Evolutionary conservation across 1,140 invertebrate genomes (phyloP), one percentile per base, ranked within the genome.

Genomic region (Eueides isabella): DNA sequence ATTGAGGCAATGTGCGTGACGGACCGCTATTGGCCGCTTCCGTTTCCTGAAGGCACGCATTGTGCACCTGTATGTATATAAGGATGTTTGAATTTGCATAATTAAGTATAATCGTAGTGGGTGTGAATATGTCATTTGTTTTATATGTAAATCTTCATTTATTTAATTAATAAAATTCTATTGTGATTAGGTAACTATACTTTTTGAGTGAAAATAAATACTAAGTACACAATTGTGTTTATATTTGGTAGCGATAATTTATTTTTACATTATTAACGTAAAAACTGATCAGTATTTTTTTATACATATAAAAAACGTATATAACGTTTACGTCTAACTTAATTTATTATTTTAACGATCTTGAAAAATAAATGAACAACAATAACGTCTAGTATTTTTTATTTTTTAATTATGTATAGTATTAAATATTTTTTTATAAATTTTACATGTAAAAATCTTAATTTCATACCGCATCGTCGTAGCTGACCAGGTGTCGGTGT

Each of bases 21-120:
- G 79, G 76, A 62, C 70, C 35, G 69, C 77, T 72, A 86, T 86
- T 86, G 85, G 85, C 69, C 71, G 77, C 83, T 80, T 86, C 85
- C 85, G 85, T 80, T 85, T 86, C 80, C 85, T 86, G 78, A 85
- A 84, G 78, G 80, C 77, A 80, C 79, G 64, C 48, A 75, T 75
- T 71, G 68, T 71, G 71, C 75, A 81, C 79, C 75, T 81, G 82
- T 85, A 80, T 66, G 82, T 85, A 80, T 63, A 77, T 84, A 81
- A 83, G 75, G 75, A 81, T 81, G 66, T 73, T 29, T 41, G 67
- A 29, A 70, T 70, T 55, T 70, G 61, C 68, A 70, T 70, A 70
- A 70, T 70, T 70, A 63, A 63, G 68, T 63, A 55, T 61, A 62
- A 61, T 70, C n/a, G n/a, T 4, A 28, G 55, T 69, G 48, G 67